A percentile compares a stretch with the other conserved stretches of the same genome.
Conservation (phyloP, 2,113 vertebrate genomes). For the Procavia capensis region DNA sequence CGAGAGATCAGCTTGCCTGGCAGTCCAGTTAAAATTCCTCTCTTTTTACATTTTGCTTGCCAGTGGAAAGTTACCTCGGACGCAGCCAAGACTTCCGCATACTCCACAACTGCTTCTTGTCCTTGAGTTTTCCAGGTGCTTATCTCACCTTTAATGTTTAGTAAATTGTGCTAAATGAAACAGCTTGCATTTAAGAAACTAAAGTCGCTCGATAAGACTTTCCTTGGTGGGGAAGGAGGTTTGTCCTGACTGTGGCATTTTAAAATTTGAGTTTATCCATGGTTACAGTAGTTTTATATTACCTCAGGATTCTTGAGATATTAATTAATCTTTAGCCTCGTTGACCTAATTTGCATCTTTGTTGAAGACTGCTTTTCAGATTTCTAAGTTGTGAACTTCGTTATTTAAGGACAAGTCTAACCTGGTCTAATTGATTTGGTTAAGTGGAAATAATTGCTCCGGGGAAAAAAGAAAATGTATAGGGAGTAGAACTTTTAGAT, state of each 20-base stretch:
- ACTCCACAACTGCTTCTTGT: neutral
- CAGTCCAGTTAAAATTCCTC: neutral
- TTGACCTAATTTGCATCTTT: neutral
- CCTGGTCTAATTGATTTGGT: neutral
- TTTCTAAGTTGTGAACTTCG: neutral
- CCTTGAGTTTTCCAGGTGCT: neutral
- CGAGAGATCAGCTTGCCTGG: neutral
- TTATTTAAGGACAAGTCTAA: neutral
- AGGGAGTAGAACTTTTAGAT: neutral
- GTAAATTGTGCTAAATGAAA: neutral
- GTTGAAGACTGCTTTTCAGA: neutral
- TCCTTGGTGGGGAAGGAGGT: neutral
- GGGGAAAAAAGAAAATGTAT: neutral
- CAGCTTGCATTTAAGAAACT: neutral
- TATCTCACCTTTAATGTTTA: neutral
- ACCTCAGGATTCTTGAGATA: neutral
- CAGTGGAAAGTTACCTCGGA: neutral
- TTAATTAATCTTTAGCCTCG: neutral
- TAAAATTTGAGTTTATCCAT: neutral
- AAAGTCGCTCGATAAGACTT: conserved; percentile 15
- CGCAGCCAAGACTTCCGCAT: neutral
- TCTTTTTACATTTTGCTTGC: neutral
- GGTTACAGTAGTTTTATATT: neutral
- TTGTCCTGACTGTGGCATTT: neutral
- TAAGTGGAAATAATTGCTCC: neutral